phyloP scores from a whole-genome alignment of 2,797 vertebrate species.

The Tympanoctomys barrerae region DNA sequence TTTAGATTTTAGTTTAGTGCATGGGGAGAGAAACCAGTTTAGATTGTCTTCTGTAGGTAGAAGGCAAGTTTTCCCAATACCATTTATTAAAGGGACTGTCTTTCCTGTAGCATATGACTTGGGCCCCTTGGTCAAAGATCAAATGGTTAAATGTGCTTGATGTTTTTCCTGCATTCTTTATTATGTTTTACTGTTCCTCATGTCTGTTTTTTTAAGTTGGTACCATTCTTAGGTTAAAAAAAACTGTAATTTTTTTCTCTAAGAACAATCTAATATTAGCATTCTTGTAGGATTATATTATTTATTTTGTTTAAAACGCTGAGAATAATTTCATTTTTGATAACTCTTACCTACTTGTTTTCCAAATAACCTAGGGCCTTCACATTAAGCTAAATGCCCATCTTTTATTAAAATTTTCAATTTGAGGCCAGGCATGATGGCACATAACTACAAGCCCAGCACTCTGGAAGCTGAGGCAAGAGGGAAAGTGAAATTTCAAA shows the following conservation, averaged over 20 bases:
- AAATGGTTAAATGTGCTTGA: neutral
- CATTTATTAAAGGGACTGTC: neutral
- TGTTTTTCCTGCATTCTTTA: neutral
- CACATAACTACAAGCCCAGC: neutral
- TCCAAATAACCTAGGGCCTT: neutral
- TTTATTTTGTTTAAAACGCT: neutral
- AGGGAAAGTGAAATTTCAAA: neutral
- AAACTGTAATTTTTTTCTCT: neutral
- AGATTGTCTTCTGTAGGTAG: neutral
- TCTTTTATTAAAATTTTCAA: neutral
- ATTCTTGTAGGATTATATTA: neutral
- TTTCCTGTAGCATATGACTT: neutral
- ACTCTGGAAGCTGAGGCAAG: neutral
- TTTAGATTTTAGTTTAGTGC: neutral
- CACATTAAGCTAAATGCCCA: neutral
- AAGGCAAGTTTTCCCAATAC: neutral
- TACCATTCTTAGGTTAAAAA: neutral
- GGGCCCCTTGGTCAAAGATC: neutral
- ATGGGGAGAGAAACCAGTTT: neutral
- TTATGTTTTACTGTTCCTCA: neutral
- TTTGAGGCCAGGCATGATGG: neutral
- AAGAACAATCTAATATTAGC: neutral
- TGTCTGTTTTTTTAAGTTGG: neutral
- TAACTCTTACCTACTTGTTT: neutral
- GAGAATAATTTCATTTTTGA: conserved; percentile 31